Evolutionary conservation across 2,888 invertebrate genomes (phyloP), one percentile per base, ranked within the genome.

Genomic region (Phyllotreta cruciferae): DNA sequence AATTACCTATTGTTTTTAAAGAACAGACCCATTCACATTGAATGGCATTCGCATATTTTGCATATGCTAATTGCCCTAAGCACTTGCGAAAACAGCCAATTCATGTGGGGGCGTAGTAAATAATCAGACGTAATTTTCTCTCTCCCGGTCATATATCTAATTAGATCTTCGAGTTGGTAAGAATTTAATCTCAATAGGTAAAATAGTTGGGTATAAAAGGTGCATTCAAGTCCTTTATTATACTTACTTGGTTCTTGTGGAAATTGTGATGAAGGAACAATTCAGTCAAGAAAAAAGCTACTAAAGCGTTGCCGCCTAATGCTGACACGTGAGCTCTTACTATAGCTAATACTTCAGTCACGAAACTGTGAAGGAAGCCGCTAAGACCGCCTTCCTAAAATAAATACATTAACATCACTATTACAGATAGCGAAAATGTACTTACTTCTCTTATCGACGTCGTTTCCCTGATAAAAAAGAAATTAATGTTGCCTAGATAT

Each of bases 401-500:
- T 35, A 50, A 57, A 60, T 45, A 11, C 38, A 64, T 53, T 63
- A 63, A 56, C 47, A 63, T 54, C 10, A 39, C 60, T 39, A 36
- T 4, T 34, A 24, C 13, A 3, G n/a, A 11, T 13, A n/a, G 47
- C 13, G 36, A 13, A 14, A 42, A 35, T 10, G 9, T 34, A 37
- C 52, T 63, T 78, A 86, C 86, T 80, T 98, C 97, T 68, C 96
- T 82, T 63, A 97, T 91, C 8, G 94, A 92, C 0, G 94, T 96
- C 66, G 93, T 95, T 82, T 98, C 98, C 24, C 98, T 84, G 67
- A 98, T 97, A 78, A 98, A 96, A 82, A 97, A 93, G 80, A 97
- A 93, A 77, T 97, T 92, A 67, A 96, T 82, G 78, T 95, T 92
- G 68, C 98, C 96, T 74, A 97, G 84, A 77, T 96, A 92, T 69